phyloP scores from a whole-genome alignment of 2,888 invertebrate species.

The Petrolisthes manimaculis region DNA sequence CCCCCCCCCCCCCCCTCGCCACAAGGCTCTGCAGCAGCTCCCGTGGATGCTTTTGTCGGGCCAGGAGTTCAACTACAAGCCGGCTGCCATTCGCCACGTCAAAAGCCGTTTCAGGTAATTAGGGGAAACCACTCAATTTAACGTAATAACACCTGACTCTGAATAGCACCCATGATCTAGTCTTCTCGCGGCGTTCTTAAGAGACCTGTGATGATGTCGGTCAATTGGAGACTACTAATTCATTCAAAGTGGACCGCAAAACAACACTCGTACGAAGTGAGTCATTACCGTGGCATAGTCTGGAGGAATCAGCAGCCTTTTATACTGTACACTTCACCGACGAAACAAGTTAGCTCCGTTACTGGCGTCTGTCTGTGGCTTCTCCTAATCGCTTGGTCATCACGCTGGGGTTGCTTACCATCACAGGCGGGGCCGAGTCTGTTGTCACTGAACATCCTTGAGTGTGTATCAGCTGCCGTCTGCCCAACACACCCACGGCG shows the following conservation, averaged over 20 bases:
- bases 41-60: constrained; percentile 3
- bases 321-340: too few species aligned
- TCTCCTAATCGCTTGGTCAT: not conserved
- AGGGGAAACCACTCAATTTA: constrained; percentile 9
- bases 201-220: too few species aligned
- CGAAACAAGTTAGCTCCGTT: not conserved
- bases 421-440: not conserved
- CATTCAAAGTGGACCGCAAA: too few species aligned
- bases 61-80: not conserved
- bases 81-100: constrained; percentile 11
- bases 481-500: not conserved
- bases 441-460: not conserved
- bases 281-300: too few species aligned
- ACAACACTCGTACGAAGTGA: too few species aligned
- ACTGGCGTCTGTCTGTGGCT: not conserved
- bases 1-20: constrained; percentile 2
- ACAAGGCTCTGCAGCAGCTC: not conserved
- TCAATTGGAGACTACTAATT: too few species aligned
- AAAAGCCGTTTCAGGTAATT: constrained; percentile 14
- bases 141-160: not conserved
- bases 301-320: too few species aligned
- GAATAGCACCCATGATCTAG: not conserved
- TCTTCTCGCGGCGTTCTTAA: too few species aligned
- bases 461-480: not conserved
- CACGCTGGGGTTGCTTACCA: not conserved